Evolutionary conservation across 2,113 vertebrate species (phyloP).

Genomic region (Anoura caudifer): DNA sequence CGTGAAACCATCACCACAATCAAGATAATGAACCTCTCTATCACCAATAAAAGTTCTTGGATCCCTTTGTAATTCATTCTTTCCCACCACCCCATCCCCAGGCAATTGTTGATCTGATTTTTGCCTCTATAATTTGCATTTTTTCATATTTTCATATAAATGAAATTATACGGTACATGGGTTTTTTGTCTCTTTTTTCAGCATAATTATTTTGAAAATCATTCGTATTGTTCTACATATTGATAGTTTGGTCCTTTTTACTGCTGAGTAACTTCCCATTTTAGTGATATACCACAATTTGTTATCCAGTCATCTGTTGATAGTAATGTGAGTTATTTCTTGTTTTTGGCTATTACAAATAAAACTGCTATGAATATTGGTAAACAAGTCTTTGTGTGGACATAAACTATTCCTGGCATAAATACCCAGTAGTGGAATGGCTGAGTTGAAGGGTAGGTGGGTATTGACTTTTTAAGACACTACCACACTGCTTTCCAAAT

Average conservation of each 20-base stretch:
- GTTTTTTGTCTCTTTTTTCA: neutral
- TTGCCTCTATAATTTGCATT: neutral
- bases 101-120: neutral
- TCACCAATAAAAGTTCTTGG: neutral
- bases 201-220: neutral
- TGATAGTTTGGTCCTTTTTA: neutral
- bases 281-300: neutral
- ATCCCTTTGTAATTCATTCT: neutral
- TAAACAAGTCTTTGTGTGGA: neutral
- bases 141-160: constrained; percentile 21
- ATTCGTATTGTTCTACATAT: neutral
- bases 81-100: neutral
- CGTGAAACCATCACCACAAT: neutral
- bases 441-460: neutral
- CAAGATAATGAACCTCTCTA: neutral
- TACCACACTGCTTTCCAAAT: neutral
- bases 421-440: neutral
- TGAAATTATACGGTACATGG: neutral
- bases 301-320: neutral
- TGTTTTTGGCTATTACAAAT: neutral
- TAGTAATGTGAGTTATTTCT: neutral
- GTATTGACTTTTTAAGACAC: neutral
- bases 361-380: neutral
- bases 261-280: constrained; percentile 19
- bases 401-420: neutral